Base-by-base conservation (phyloP, 2,888 invertebrate genomes). In the Pseudanteris insignis region DNA sequence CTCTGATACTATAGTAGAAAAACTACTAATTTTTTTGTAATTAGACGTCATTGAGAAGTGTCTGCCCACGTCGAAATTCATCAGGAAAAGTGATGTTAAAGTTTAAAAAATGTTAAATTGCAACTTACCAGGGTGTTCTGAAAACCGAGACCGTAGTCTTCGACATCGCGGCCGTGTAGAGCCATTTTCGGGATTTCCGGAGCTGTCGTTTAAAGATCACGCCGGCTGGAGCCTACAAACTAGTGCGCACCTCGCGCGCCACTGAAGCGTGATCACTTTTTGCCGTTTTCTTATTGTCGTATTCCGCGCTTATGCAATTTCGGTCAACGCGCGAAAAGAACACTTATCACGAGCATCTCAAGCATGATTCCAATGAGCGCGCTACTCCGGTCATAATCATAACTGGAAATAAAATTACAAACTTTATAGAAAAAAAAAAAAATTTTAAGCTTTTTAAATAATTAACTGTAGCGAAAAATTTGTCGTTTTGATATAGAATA, bases 61-160 rank as follows among this genome's bases (percentile, higher is more conserved):
- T 51, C 36, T 41, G 36, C 24, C 33, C 2, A n/a, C n/a, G n/a
- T n/a, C n/a, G n/a, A n/a, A n/a, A n/a, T n/a, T n/a, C n/a, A n/a
- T n/a, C n/a, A n/a, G n/a, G n/a, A n/a, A n/a, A n/a, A n/a, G n/a
- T n/a, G n/a, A n/a, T n/a, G n/a, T n/a, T n/a, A n/a, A n/a, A n/a
- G n/a, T n/a, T n/a, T n/a, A n/a, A n/a, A n/a, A n/a, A n/a, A n/a
- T n/a, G n/a, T 18, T 18, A 18, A 18, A 3, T 18, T 6, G 3
- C 18, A 21, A 84, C 86, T 86, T 71, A 88, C 87, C 85, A 88
- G 84, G 32, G 88, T 87, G 69, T 87, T 86, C 76, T 88, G 87
- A 71, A 88, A 88, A 41, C 89, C 89, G 72, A 90, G 80, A 55
- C 89, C 88, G 55, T 85, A 82, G 70, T 86, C 84, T 1, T 83